Evolutionary conservation across 2,888 invertebrate species (phyloP).

Genomic region (Drosophila koepferae): DNA sequence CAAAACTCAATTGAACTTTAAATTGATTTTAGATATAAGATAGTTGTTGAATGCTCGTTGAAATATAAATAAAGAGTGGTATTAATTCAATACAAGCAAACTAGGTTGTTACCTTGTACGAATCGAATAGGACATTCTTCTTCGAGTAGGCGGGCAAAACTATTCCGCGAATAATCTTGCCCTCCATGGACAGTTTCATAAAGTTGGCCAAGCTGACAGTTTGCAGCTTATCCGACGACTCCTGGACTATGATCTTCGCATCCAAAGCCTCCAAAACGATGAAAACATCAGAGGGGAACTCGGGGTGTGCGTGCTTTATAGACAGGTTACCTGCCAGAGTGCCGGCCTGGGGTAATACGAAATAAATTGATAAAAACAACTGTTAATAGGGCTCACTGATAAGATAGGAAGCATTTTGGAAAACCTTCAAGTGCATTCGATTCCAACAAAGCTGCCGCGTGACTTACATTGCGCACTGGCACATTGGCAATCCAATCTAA

Average conservation of each 20-base stretch:
- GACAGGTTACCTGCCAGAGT: slow-evolving; percentile 90
- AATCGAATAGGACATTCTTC: slow-evolving; percentile 86
- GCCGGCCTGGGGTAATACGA: slow-evolving; percentile 86
- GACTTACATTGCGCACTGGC: slow-evolving; percentile 89
- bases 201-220: slow-evolving; percentile 86
- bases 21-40: too few relatives aligned
- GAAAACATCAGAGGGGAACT: slow-evolving; percentile 91
- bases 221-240: slow-evolving; percentile 85
- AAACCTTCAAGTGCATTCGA: background rate
- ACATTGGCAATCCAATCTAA: slow-evolving; percentile 89
- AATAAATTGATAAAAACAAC: slow-evolving; percentile 28
- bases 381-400: slow-evolving; percentile 8
- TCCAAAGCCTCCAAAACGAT: slow-evolving; percentile 85
- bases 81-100: too few relatives aligned
- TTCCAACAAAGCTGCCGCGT: slow-evolving; percentile 9
- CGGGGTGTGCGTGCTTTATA: slow-evolving; percentile 88
- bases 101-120: slow-evolving; percentile 88
- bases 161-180: slow-evolving; percentile 88
- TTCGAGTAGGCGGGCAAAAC: slow-evolving; percentile 86
- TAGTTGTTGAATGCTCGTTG: too few relatives aligned
- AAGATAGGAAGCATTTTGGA: slow-evolving; percentile 12
- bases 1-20: too few relatives aligned
- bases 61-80: too few relatives aligned
- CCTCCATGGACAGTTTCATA: slow-evolving; percentile 88
- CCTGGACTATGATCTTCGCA: slow-evolving; percentile 76